phyloP scores from a whole-genome alignment of 2,113 vertebrate species.

The Rhinopomastus cyanomelas region DNA sequence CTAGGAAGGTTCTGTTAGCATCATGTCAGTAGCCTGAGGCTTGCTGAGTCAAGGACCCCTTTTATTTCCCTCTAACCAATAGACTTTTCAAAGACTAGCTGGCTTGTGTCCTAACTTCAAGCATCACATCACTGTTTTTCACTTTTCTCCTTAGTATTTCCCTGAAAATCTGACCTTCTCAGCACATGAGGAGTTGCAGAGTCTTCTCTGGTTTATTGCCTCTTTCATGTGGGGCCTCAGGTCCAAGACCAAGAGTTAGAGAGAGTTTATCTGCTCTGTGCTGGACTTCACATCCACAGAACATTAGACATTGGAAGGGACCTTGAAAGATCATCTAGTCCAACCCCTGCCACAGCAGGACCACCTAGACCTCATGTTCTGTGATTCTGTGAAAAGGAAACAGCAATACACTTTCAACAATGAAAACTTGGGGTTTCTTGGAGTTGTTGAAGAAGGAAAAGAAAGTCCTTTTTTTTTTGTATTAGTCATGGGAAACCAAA shows the following conservation, averaged over 20 bases:
- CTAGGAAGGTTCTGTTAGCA: neutral
- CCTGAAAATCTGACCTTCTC: neutral
- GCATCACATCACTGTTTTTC: neutral
- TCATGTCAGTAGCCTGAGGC: neutral
- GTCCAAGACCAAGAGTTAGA: neutral
- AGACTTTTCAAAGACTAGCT: neutral
- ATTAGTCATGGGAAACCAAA: neutral
- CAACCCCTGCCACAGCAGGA: no score
- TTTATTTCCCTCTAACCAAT: neutral
- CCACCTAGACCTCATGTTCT: no score
- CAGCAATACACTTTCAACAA: neutral
- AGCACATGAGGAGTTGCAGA: neutral
- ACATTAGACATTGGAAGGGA: no score
- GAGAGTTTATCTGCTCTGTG: neutral
- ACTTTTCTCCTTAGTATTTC: neutral
- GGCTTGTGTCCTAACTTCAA: neutral
- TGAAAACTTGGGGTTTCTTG: neutral
- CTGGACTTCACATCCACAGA: no score
- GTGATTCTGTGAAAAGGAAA: no score
- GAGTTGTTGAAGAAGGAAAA: neutral
- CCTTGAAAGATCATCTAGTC: no score
- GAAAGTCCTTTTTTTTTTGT: neutral
- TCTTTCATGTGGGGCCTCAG: neutral
- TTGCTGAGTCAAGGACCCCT: neutral
- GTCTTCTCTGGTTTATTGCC: neutral